These are phyloP conservation scores for Perdita meconis DNA, from an alignment of 2,888 invertebrate genomes.

Conservation along the genomic window DNA sequence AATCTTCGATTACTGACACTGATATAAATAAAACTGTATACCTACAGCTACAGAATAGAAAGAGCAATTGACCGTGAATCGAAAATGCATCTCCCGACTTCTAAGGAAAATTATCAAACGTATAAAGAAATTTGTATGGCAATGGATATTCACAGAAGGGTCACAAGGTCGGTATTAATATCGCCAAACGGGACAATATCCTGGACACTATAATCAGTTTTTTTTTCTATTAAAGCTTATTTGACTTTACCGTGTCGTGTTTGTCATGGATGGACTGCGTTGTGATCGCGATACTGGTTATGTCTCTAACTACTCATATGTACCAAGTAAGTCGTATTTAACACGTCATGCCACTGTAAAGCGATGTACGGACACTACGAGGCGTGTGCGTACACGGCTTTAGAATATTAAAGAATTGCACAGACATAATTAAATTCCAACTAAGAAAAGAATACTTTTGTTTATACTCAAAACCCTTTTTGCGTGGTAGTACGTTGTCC, in stretches of 20 bases:
- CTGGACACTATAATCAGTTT: not conserved
- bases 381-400: too few relatives aligned
- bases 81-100: not conserved
- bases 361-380: too few relatives aligned
- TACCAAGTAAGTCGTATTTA: not conserved
- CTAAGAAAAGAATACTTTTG: too few relatives aligned
- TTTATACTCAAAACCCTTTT: too few relatives aligned
- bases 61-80: not conserved
- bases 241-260: not conserved
- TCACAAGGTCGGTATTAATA: not conserved
- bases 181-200: not conserved
- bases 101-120: not conserved
- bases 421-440: too few relatives aligned
- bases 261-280: not conserved
- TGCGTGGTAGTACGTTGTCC: too few relatives aligned
- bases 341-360: too few relatives aligned
- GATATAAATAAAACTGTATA: not conserved
- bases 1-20: not conserved
- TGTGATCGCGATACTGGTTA: not conserved
- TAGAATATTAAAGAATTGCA: too few relatives aligned
- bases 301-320: not conserved
- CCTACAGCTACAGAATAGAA: not conserved
- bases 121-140: constrained; percentile 1
- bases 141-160: not conserved
- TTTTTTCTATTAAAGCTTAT: not conserved